Evolutionary conservation across 1,140 invertebrate species (phyloP).

Genomic region (Hydropsyche tenuis): DNA sequence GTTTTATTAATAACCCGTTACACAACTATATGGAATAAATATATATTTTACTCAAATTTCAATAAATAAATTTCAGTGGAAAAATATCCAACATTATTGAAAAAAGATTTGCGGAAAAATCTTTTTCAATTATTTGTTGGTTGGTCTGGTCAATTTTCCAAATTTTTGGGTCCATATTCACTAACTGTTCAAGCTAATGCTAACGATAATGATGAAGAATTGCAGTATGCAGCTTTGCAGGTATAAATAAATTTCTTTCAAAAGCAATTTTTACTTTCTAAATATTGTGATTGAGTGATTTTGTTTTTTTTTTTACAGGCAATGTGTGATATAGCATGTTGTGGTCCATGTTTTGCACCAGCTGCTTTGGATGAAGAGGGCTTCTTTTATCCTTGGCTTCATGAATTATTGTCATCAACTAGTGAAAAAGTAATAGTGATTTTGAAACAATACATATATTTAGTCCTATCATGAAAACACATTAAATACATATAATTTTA

Average conservation of each 20-base stretch:
- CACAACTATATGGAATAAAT: neutral
- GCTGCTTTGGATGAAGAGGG: slow-evolving; percentile 87
- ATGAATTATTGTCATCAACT: slow-evolving; percentile 84
- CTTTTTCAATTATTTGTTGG: slow-evolving; percentile 91
- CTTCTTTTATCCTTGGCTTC: slow-evolving; percentile 92
- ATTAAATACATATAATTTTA: slow-evolving; percentile 3
- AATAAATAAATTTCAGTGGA: slow-evolving; percentile 71
- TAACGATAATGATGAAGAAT: slow-evolving; percentile 64
- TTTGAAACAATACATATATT: neutral
- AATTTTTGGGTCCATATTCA: slow-evolving; percentile 58
- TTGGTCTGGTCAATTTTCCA: slow-evolving; percentile 88
- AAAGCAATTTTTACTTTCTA: neutral
- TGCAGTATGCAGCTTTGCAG: slow-evolving; percentile 74
- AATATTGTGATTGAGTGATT: neutral
- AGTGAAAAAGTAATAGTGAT: slow-evolving; percentile 78
- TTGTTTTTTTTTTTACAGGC: slow-evolving; percentile 67
- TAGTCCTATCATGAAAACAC: slow-evolving; percentile 13
- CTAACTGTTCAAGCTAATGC: slow-evolving; percentile 53
- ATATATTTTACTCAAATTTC: too few relatives aligned
- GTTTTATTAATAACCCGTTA: too few relatives aligned
- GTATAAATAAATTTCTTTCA: slow-evolving; percentile 68
- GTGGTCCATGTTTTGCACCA: slow-evolving; percentile 92
- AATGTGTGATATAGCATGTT: slow-evolving; percentile 93
- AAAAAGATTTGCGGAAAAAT: slow-evolving; percentile 83
- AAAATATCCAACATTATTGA: slow-evolving; percentile 82